Evolutionary conservation across 2,888 invertebrate species (phyloP).

Genomic region (Tetragonisca angustula): DNA sequence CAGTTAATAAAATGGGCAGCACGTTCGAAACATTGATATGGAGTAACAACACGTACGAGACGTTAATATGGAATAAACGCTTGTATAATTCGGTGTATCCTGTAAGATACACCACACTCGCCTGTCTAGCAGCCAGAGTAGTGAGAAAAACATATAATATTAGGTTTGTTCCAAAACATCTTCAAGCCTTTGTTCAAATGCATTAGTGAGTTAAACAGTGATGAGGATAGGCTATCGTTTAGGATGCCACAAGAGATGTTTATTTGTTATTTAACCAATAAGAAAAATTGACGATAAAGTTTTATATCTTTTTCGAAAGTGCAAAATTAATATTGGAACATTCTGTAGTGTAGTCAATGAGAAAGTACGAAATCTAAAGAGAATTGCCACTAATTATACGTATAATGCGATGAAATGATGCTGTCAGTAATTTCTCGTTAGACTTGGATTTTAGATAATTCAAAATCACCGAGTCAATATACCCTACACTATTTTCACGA

Average conservation of each 20-base stretch:
- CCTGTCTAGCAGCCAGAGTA: conserved; percentile 93
- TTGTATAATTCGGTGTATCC: conserved; percentile 90
- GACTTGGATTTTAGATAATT: conserved; percentile 8
- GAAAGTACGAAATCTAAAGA: conserved; percentile 22
- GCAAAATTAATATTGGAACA: conserved; percentile 14
- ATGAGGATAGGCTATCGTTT: conserved; percentile 15
- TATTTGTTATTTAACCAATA: conserved; percentile 32
- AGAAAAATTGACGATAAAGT: not conserved
- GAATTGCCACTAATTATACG: conserved; percentile 30
- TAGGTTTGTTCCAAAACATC: conserved; percentile 75
- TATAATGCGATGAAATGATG: conserved; percentile 17
- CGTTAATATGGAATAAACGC: conserved; percentile 87
- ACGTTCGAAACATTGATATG: conserved; percentile 90
- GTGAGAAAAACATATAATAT: conserved; percentile 85
- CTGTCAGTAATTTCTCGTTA: conserved; percentile 9
- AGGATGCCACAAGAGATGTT: conserved; percentile 19
- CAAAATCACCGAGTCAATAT: conserved; percentile 3
- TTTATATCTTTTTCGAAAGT: conserved; percentile 22
- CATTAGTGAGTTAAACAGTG: conserved; percentile 67
- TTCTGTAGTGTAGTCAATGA: conserved; percentile 13
- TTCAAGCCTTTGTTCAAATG: conserved; percentile 76
- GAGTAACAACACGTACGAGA: conserved; percentile 88
- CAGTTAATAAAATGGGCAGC: conserved; percentile 90
- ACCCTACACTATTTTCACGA: conserved; percentile 6
- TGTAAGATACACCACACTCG: conserved; percentile 91